Conservation (phyloP, 2,113 vertebrate species). For the Hyperopisus bebe region DNA sequence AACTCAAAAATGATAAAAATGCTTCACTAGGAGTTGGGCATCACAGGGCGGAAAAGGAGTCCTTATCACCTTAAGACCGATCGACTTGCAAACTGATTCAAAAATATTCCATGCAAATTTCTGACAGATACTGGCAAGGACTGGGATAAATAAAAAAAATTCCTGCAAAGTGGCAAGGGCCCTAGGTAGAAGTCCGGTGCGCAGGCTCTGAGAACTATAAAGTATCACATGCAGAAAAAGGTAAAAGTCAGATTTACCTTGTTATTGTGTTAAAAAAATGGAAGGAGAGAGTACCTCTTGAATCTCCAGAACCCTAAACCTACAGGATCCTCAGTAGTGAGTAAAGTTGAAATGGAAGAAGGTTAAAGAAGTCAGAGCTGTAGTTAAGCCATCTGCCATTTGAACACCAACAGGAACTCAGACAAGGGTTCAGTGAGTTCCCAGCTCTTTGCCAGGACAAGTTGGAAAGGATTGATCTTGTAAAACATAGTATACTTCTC, state of each 20-base stretch:
- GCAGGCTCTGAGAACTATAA: not conserved
- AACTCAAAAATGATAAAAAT: not conserved
- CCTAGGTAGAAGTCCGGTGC: not conserved
- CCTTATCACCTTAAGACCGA: not conserved
- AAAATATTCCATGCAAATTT: not conserved
- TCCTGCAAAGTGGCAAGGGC: not conserved
- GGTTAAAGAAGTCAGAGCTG: not conserved
- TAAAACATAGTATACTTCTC: slow-evolving; percentile 3
- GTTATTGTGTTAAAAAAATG: not conserved
- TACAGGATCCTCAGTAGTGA: not conserved
- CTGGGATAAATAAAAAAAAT: not conserved
- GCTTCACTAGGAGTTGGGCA: not conserved
- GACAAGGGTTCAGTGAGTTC: not conserved
- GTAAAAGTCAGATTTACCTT: not conserved
- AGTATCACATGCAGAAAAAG: not conserved
- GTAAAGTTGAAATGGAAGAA: not conserved
- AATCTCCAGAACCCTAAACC: not conserved
- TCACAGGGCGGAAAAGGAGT: not conserved
- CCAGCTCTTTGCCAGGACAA: not conserved
- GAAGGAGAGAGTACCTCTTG: not conserved
- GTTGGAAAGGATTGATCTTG: not conserved
- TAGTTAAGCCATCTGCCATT: not conserved
- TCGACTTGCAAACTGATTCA: not conserved
- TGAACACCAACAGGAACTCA: not conserved
- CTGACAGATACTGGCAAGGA: not conserved